Percentiles rank a stretch among this genome's conserved stretches.
Evolutionary conservation across 92 coral and sea anemone species (phyloP).

Genomic region (Palythoa grandiflora): DNA sequence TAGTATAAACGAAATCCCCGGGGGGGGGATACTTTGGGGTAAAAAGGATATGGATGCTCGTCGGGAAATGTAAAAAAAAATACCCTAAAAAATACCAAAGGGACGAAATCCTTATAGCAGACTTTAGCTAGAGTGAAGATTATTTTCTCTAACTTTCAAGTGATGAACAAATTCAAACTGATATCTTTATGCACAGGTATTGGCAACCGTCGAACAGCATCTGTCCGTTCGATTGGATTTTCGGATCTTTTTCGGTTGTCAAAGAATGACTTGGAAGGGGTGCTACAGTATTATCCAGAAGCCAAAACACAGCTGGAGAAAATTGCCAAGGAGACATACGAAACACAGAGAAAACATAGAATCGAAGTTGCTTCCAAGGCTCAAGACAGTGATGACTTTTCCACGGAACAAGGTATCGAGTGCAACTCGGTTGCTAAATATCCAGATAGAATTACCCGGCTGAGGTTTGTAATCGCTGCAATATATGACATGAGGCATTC

Average conservation of each 20-base stretch:
- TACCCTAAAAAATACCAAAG: too few species aligned
- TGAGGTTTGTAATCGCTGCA: too few species aligned
- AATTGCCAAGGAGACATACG: slow-evolving; percentile 86
- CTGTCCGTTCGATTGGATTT: slow-evolving; percentile 94
- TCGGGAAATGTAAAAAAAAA: too few species aligned
- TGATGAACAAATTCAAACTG: neutral
- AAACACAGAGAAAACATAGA: slow-evolving; percentile 79
- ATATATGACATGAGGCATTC: too few species aligned
- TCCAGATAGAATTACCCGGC: too few species aligned
- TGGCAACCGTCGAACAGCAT: slow-evolving; percentile 97
- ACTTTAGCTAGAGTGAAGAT: too few species aligned
- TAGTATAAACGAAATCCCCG: too few species aligned
- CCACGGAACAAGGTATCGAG: neutral
- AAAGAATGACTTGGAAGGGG: slow-evolving; percentile 89
- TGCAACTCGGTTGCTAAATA: neutral
- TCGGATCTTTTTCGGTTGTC: slow-evolving; percentile 95
- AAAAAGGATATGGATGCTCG: too few species aligned
- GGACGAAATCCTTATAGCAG: too few species aligned
- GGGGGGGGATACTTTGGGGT: too few species aligned
- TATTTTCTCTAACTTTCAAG: too few species aligned
- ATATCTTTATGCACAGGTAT: slow-evolving; percentile 45
- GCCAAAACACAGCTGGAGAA: slow-evolving; percentile 82
- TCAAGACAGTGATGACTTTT: slow-evolving; percentile 22
- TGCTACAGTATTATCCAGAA: slow-evolving; percentile 85
- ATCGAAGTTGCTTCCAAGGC: slow-evolving; percentile 48